Base-by-base conservation (phyloP, 2,113 vertebrate species). In the Neoarius graeffei region DNA sequence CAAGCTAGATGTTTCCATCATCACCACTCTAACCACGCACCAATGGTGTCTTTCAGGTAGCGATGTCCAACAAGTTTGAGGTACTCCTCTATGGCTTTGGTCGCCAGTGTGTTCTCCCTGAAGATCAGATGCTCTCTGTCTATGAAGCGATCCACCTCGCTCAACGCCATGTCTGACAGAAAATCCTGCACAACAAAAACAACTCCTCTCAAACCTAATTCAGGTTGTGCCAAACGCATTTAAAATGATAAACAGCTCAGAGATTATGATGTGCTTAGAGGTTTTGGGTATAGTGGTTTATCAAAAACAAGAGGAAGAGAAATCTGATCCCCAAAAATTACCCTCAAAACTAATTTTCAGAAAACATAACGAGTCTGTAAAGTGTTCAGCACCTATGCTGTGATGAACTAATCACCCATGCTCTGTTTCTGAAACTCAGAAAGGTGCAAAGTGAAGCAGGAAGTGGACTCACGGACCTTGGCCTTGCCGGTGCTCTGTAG, bases 41-140 rank as follows among this genome's bases (percentile, higher is more conserved):
- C 98, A 52, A 99, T 98, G 91, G 98, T 97, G 13, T 99, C 98
- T 95, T 99, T 99, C 95, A 99, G 98, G 96, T 99, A 99, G 95
- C 98, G 95, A 95, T 99, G 97, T 93, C 98, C 98, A 59, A 99
- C 98, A 93, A 99, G 95, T 94, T 99, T 98, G 95, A 99, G 98
- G 91, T 98, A 99, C 95, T 99, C 98, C 93, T 99, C 98, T 94
- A 99, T 98, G 93, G 98, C 98, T 97, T 99, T 99, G 71, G 98
- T 99, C 92, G 98, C 98, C 66, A 99, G 96, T 17, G 98, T 99
- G 95, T 99, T 99, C 93, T 99, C 98, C 84, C 98, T 96, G 94
- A 99, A 99, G 93, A 99, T 98, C 91, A 99, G 94, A 93, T 99
- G 98, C 91, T 99, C 98, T 27, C 98, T 96, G 93, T 99, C 97